Conservation (phyloP, 1,140 invertebrate species). For the Drosophila pruinosa region DNA sequence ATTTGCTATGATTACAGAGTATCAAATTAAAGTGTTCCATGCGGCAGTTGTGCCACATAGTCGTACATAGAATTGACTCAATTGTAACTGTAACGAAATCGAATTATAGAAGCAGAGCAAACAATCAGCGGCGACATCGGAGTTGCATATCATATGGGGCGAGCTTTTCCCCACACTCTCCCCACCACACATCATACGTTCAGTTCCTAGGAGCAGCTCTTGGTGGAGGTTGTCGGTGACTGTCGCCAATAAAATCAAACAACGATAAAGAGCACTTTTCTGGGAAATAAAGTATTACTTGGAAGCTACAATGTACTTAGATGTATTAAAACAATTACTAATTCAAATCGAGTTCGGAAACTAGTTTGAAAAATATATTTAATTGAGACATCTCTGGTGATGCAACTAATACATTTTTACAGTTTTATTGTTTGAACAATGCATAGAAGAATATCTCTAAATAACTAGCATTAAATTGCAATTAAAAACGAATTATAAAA, state of each 20-base stretch:
- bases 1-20: not conserved
- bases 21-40: constrained; percentile 17
- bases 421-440: not conserved
- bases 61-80: constrained; percentile 1
- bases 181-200: not conserved
- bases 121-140: constrained; percentile 23
- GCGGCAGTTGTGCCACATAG: constrained; percentile 18
- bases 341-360: not conserved
- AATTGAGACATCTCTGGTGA: constrained; percentile 1
- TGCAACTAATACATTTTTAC: not conserved
- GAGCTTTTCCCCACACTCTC: too few species aligned
- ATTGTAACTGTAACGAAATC: constrained; percentile 58
- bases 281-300: constrained; percentile 6
- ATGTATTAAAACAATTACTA: not conserved
- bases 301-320: not conserved
- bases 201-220: constrained; percentile 24
- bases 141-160: constrained; percentile 1
- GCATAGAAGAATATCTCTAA: not conserved
- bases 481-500: constrained; percentile 7
- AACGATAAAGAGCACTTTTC: constrained; percentile 43
- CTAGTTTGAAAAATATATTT: not conserved
- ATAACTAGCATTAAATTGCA: constrained; percentile 2
- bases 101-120: constrained; percentile 49
- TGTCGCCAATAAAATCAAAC: constrained; percentile 67
- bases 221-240: constrained; percentile 38